A percentile compares a stretch with the other conserved stretches of the same genome.
Conservation (phyloP, 2,113 vertebrate genomes). For the Petrocephalus microphthalmus region DNA sequence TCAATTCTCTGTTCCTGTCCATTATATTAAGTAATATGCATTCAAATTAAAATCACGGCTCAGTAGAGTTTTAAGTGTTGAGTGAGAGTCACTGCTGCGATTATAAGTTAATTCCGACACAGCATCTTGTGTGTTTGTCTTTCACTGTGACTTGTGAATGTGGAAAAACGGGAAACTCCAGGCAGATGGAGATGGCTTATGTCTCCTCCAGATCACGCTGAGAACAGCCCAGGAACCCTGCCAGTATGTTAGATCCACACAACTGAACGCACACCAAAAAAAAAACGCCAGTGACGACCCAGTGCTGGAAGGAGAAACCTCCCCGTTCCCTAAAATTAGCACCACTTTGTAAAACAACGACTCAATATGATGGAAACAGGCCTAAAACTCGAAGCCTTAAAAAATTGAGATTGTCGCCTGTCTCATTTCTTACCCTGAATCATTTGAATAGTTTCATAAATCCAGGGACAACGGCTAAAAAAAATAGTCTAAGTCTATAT, state of each 20-base stretch:
- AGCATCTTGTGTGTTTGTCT: conserved; percentile 52
- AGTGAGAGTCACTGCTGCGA: conserved; percentile 37
- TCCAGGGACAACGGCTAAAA: background rate
- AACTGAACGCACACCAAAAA: conserved; percentile 48
- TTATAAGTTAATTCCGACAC: conserved; percentile 47
- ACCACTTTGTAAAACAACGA: conserved; percentile 46
- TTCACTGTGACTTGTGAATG: conserved; percentile 50
- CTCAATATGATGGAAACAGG: conserved; percentile 52
- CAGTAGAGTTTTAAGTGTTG: conserved; percentile 29
- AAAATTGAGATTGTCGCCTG: conserved; percentile 45
- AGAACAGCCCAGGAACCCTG: conserved; percentile 56
- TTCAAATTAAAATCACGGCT: background rate
- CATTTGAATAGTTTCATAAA: background rate
- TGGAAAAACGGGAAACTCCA: conserved; percentile 56
- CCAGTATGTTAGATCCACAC: conserved; percentile 47
- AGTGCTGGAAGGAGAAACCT: conserved; percentile 50
- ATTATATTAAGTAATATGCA: background rate
- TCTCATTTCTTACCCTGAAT: conserved; percentile 35
- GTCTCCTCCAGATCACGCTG: conserved; percentile 61
- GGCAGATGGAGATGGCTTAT: conserved; percentile 70
- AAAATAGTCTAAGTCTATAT: background rate
- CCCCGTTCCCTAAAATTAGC: conserved; percentile 61
- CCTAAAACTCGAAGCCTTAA: background rate
- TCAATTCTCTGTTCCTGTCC: background rate
- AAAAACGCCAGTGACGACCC: conserved; percentile 57